A percentile compares a stretch with the other conserved stretches of the same genome.
These are phyloP conservation scores for Amphiprion percula DNA, from an alignment of 2,113 vertebrate species.

Conservation along the genomic window DNA sequence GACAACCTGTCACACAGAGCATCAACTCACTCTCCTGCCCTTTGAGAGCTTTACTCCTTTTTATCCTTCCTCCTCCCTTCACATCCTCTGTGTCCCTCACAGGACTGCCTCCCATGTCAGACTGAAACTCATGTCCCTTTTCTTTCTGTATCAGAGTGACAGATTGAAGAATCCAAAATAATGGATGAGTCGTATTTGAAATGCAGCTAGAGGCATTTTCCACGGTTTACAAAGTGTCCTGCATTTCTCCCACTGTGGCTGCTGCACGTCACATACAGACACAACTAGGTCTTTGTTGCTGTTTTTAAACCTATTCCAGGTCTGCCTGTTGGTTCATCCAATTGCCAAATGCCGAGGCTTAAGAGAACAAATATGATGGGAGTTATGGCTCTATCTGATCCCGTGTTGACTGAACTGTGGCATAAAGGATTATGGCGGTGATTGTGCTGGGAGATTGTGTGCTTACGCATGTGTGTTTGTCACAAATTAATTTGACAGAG, in stretches of 20 bases:
- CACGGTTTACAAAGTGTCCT: not conserved
- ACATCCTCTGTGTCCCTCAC: constrained; percentile 7
- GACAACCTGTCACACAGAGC: constrained; percentile 15
- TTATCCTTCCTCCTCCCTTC: constrained; percentile 5
- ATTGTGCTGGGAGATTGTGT: constrained; percentile 55
- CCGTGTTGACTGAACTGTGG: constrained; percentile 42
- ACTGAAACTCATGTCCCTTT: not conserved
- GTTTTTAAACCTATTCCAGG: constrained; percentile 53
- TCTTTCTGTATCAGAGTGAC: constrained; percentile 1
- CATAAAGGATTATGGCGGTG: constrained; percentile 59
- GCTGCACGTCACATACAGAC: constrained; percentile 5
- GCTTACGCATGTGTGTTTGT: constrained; percentile 19
- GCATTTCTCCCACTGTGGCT: constrained; percentile 31
- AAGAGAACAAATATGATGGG: constrained; percentile 63
- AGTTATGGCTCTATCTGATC: constrained; percentile 54
- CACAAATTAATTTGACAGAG: constrained; percentile 55
- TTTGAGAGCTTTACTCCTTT: not conserved
- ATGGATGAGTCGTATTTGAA: constrained; percentile 24
- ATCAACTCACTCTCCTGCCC: constrained; percentile 11
- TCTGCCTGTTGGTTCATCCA: constrained; percentile 51
- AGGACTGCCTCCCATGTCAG: not conserved
- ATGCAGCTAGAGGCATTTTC: constrained; percentile 11
- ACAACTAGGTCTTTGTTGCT: constrained; percentile 59
- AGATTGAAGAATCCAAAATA: constrained; percentile 15
- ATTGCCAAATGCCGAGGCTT: constrained; percentile 54